Conservation (phyloP, 1,140 invertebrate species). For the Himalopsyche phryganea region DNA sequence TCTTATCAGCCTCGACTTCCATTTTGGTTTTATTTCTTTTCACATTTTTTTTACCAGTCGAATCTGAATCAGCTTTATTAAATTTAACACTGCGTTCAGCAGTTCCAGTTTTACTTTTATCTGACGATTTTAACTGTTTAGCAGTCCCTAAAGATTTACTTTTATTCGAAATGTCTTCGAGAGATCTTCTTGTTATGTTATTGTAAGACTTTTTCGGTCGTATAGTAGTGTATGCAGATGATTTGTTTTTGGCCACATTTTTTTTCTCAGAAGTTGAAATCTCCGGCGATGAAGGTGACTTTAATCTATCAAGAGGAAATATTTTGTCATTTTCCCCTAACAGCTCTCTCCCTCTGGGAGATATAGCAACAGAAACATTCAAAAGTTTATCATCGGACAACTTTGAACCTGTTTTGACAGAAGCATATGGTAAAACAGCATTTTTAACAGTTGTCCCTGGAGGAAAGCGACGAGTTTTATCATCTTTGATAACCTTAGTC, state of each 20-base stretch:
- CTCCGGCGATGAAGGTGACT: constrained; percentile 20
- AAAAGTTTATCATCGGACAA: constrained; percentile 47
- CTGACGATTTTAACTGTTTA: constrained; percentile 6
- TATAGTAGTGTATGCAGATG: background rate
- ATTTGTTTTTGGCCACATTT: constrained; percentile 16
- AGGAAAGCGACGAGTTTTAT: constrained; percentile 23
- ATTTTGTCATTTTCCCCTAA: constrained; percentile 35
- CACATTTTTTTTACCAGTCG: constrained; percentile 8
- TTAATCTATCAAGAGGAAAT: constrained; percentile 8
- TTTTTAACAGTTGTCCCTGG: constrained; percentile 44
- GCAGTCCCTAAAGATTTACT: constrained; percentile 16
- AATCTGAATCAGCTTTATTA: constrained; percentile 11
- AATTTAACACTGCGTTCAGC: background rate
- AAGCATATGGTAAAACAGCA: constrained; percentile 42
- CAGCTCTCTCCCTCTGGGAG: constrained; percentile 49
- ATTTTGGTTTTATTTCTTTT: constrained; percentile 11
- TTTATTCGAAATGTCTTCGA: constrained; percentile 17
- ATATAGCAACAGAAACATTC: constrained; percentile 48
- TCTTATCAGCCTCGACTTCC: constrained; percentile 12
- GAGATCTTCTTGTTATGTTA: constrained; percentile 8
- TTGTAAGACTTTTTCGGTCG: constrained; percentile 5
- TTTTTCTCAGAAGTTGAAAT: background rate
- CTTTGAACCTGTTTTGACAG: constrained; percentile 37
- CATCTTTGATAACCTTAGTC: constrained; percentile 29
- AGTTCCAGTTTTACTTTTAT: constrained; percentile 1